These are phyloP conservation scores for Erpetoichthys calabaricus DNA, from an alignment of 2,797 vertebrate genomes.

Conservation along the genomic window DNA sequence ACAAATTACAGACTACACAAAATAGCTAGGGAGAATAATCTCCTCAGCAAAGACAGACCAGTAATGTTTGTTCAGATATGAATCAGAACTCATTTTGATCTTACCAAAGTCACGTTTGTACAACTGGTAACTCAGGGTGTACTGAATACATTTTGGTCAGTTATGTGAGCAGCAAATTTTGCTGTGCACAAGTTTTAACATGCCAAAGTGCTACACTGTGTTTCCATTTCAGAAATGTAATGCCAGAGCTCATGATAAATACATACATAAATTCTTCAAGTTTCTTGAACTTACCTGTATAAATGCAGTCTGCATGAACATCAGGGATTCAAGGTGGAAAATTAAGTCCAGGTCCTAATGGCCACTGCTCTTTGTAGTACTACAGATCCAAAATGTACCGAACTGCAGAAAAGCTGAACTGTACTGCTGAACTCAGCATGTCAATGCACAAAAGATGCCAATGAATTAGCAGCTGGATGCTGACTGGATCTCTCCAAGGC, in stretches of 20 bases:
- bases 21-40: too few species aligned
- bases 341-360: conserved; percentile 99
- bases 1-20: too few species aligned
- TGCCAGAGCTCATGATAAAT: conserved; percentile 75
- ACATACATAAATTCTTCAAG: conserved; percentile 66
- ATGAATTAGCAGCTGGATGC: too few species aligned
- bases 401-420: conserved; percentile 92
- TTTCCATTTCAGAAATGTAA: conserved; percentile 87
- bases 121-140: too few species aligned
- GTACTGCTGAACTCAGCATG: conserved; percentile 54
- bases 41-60: too few species aligned
- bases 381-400: conserved; percentile 98
- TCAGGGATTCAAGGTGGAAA: conserved; percentile 84
- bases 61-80: too few species aligned
- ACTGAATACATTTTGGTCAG: too few species aligned
- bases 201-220: conserved; percentile 84
- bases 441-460: conserved; percentile 44
- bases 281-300: conserved; percentile 81
- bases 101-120: too few species aligned
- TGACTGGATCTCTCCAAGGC: too few species aligned
- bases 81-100: too few species aligned
- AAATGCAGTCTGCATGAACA: conserved; percentile 84
- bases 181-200: conserved; percentile 15
- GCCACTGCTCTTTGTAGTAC: conserved; percentile 99
- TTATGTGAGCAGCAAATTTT: too few species aligned